Evolutionary conservation across 2,888 invertebrate species (phyloP).

Genomic region (Apamea anceps): DNA sequence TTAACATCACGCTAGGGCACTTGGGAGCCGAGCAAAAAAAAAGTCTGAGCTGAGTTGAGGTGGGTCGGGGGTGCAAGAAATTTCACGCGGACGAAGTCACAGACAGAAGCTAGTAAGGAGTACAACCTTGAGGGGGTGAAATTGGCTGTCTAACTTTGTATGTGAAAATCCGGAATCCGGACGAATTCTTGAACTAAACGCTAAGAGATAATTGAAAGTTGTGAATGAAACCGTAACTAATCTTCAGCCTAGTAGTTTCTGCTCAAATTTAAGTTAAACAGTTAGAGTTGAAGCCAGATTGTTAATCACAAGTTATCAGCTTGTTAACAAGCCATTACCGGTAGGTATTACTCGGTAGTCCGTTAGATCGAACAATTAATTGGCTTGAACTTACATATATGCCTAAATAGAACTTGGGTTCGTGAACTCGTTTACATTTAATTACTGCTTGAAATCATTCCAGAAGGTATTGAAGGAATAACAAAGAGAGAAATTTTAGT

Average conservation of each 20-base stretch:
- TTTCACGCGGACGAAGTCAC: not conserved
- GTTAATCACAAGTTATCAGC: slow-evolving; percentile 50
- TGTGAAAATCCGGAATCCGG: not conserved
- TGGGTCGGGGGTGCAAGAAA: not conserved
- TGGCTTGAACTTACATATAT: slow-evolving; percentile 29
- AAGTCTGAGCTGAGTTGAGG: no score
- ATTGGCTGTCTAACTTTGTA: not conserved
- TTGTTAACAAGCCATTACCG: slow-evolving; percentile 56
- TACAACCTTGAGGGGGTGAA: not conserved
- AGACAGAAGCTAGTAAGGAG: not conserved
- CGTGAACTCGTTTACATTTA: slow-evolving; percentile 13
- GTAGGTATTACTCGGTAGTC: slow-evolving; percentile 24
- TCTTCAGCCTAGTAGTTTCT: slow-evolving; percentile 14
- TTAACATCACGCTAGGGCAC: not conserved
- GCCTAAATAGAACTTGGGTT: slow-evolving; percentile 17
- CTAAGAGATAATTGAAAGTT: slow-evolving; percentile 11
- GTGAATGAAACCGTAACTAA: slow-evolving; percentile 27
- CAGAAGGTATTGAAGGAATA: slow-evolving; percentile 6
- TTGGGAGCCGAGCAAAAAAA: no score
- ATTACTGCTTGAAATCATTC: slow-evolving; percentile 21
- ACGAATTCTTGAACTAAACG: not conserved
- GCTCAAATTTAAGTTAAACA: slow-evolving; percentile 22
- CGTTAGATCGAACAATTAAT: slow-evolving; percentile 40
- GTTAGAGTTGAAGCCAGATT: slow-evolving; percentile 43
- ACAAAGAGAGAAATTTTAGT: not conserved